phyloP scores from a whole-genome alignment of 37 sponge, comb jelly and placozoan genomes.

The Chondrosia reniformis region DNA sequence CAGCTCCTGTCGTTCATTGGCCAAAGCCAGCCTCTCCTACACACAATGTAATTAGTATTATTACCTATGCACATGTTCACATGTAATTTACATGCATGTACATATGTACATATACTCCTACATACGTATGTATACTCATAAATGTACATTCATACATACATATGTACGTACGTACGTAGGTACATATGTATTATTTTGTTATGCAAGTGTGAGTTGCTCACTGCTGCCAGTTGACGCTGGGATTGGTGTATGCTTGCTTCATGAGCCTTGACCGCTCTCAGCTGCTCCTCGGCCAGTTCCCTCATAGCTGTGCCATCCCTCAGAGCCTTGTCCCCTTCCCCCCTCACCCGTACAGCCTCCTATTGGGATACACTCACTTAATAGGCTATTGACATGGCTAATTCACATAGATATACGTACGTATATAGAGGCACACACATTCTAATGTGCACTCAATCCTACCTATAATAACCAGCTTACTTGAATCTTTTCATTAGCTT shows the following conservation, averaged over 20 bases:
- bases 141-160: not conserved
- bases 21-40: constrained; percentile 1
- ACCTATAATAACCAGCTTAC: not conserved
- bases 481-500: constrained; percentile 33
- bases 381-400: not conserved
- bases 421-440: not conserved
- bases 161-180: constrained; percentile 5
- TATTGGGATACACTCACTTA: not conserved
- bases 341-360: constrained; percentile 30
- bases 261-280: constrained; percentile 1
- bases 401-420: not conserved
- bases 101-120: not conserved
- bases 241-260: constrained; percentile 15
- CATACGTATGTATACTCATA: not conserved
- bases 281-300: constrained; percentile 6
- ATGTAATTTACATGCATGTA: not conserved
- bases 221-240: constrained; percentile 37
- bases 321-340: constrained; percentile 38
- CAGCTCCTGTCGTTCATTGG: constrained; percentile 11
- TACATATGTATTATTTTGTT: not conserved
- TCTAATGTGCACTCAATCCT: not conserved
- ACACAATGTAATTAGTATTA: not conserved
- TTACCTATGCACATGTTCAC: not conserved
- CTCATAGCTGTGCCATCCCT: constrained; percentile 19
- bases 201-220: not conserved